Conservation (phyloP, 2,888 invertebrate species). For the Diarsia dahlii region DNA sequence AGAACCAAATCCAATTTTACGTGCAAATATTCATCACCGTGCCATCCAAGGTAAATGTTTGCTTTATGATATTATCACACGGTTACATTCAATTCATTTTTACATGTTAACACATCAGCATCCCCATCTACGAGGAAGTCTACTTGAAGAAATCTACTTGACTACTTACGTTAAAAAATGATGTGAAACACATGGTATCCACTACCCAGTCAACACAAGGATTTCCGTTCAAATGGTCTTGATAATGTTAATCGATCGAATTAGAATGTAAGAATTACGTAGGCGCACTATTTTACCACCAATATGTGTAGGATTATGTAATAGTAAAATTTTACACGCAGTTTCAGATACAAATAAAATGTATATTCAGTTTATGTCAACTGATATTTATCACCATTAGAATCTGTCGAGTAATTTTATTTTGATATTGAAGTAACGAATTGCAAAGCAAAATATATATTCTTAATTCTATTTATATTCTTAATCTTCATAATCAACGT, state of each 20-base stretch:
- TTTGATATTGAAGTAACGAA: conserved; percentile 1
- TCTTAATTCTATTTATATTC: no score
- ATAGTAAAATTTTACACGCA: conserved; percentile 5
- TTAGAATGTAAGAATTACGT: conserved; percentile 26
- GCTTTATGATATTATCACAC: conserved; percentile 7
- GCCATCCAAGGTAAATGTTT: conserved; percentile 8
- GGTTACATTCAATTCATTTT: background rate
- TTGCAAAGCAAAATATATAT: no score
- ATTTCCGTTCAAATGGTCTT: conserved; percentile 20
- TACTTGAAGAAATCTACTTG: background rate
- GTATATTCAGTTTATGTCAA: background rate
- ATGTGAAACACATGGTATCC: conserved; percentile 6
- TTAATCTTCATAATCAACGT: background rate
- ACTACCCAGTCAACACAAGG: background rate
- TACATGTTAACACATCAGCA: background rate
- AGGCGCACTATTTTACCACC: conserved; percentile 20
- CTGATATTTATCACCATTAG: conserved; percentile 13
- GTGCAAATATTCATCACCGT: conserved; percentile 29
- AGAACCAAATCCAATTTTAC: conserved; percentile 18
- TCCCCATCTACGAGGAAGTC: background rate
- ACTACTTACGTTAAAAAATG: background rate
- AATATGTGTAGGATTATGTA: conserved; percentile 2
- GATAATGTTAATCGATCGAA: conserved; percentile 26
- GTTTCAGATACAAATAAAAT: background rate
- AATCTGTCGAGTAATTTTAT: background rate